These are phyloP conservation scores for Dynastes grantii DNA, from an alignment of 2,888 invertebrate species.

Conservation along the genomic window DNA sequence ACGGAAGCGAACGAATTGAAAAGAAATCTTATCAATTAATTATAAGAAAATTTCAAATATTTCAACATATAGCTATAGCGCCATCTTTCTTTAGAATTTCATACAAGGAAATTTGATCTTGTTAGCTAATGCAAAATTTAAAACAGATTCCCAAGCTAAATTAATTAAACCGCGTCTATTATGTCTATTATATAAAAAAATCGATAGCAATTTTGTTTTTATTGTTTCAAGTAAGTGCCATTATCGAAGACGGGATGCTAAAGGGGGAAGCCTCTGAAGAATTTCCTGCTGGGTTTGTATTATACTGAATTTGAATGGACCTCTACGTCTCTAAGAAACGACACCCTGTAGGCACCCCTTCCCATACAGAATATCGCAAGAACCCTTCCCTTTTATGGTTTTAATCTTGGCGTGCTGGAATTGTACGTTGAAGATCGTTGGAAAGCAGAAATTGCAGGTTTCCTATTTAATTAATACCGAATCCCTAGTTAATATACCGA, in stretches of 20 bases:
- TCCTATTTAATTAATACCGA: constrained; percentile 66
- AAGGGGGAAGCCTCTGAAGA: constrained; percentile 34
- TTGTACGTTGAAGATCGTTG: not conserved
- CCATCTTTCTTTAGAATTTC: not conserved
- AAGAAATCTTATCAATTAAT: constrained; percentile 36
- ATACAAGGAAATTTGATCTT: constrained; percentile 39
- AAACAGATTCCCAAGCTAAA: constrained; percentile 14
- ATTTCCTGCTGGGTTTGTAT: constrained; percentile 23
- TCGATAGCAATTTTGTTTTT: constrained; percentile 53
- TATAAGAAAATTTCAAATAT: constrained; percentile 41
- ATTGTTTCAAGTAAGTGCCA: constrained; percentile 54
- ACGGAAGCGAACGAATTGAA: no score
- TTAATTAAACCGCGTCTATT: constrained; percentile 42
- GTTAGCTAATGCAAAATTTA: constrained; percentile 28
- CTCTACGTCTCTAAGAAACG: constrained; percentile 7
- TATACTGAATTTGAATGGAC: not conserved
- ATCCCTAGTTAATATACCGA: constrained; percentile 64
- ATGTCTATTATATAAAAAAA: constrained; percentile 25
- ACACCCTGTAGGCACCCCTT: not conserved
- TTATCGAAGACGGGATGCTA: constrained; percentile 27
- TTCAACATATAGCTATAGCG: constrained; percentile 1
- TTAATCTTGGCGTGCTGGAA: constrained; percentile 54
- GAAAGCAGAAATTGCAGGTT: constrained; percentile 56
- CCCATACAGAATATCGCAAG: not conserved
- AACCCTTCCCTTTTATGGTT: constrained; percentile 51